Percentiles rank a stretch among this genome's conserved stretches.
phyloP scores from a whole-genome alignment of 2,797 vertebrate genomes.

The Urophycis tenuis region DNA sequence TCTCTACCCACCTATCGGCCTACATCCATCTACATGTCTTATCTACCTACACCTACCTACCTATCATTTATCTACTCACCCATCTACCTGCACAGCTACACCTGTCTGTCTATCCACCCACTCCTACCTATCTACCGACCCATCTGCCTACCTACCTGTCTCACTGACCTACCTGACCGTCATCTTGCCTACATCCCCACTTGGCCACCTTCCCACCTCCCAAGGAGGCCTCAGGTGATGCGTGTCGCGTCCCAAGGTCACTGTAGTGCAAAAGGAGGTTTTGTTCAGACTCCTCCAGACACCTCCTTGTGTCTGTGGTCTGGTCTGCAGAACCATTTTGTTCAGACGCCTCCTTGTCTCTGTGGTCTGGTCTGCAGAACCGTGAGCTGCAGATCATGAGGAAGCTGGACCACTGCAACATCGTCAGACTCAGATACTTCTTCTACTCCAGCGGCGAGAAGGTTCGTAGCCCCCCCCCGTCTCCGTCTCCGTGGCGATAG shows the following conservation, averaged over 20 bases:
- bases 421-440: slow-evolving; percentile 89
- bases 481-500: too few relatives aligned
- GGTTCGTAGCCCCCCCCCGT: slow-evolving; percentile 58
- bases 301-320: background rate
- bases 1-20: background rate
- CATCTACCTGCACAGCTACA: background rate
- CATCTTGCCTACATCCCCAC: background rate
- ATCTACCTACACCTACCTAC: background rate
- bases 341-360: background rate
- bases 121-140: too few relatives aligned
- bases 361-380: slow-evolving; percentile 67
- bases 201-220: background rate
- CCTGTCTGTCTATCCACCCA: background rate
- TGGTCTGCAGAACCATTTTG: slow-evolving; percentile 76
- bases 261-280: background rate
- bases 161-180: too few relatives aligned
- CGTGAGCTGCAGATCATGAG: slow-evolving; percentile 93
- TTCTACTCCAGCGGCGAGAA: slow-evolving; percentile 95
- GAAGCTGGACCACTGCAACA: slow-evolving; percentile 92
- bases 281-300: background rate
- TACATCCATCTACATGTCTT: background rate
- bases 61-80: background rate
- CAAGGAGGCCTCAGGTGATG: too few relatives aligned
- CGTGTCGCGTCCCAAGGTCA: too few relatives aligned
- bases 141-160: too few relatives aligned